phyloP scores from a whole-genome alignment of 2,797 vertebrate species.

The Fistularia commersonii region DNA sequence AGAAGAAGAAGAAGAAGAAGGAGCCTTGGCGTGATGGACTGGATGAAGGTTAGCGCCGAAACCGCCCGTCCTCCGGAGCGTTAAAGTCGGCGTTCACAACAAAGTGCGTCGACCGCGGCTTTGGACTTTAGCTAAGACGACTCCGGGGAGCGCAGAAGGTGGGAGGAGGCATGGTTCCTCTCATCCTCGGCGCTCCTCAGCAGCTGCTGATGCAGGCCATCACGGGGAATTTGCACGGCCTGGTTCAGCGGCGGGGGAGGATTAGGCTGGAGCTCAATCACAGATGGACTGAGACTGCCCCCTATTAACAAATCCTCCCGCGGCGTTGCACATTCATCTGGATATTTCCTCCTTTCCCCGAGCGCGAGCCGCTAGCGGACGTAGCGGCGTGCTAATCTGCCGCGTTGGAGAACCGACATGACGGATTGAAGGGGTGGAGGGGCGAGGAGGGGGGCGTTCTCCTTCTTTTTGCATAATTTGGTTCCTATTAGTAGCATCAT shows the following conservation, averaged over 20 bases:
- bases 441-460: not conserved
- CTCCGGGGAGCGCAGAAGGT: constrained; percentile 51
- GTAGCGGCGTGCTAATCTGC: constrained; percentile 58
- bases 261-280: constrained; percentile 59
- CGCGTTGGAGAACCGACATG: constrained; percentile 39
- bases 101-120: constrained; percentile 42
- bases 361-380: constrained; percentile 45
- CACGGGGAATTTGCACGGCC: constrained; percentile 54
- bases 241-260: constrained; percentile 37
- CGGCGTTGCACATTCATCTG: constrained; percentile 56
- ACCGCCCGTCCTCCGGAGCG: constrained; percentile 54
- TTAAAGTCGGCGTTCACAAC: constrained; percentile 48
- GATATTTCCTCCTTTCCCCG: constrained; percentile 11
- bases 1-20: constrained; percentile 17
- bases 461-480: constrained; percentile 67
- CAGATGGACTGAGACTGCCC: constrained; percentile 67
- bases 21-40: constrained; percentile 51
- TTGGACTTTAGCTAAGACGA: constrained; percentile 52
- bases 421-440: constrained; percentile 37
- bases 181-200: constrained; percentile 50
- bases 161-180: constrained; percentile 46
- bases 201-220: constrained; percentile 59
- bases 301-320: constrained; percentile 66
- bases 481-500: constrained; percentile 72
- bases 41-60: constrained; percentile 34